These are phyloP conservation scores for Anticlea derivata DNA, from an alignment of 2,888 invertebrate species.

Conservation along the genomic window DNA sequence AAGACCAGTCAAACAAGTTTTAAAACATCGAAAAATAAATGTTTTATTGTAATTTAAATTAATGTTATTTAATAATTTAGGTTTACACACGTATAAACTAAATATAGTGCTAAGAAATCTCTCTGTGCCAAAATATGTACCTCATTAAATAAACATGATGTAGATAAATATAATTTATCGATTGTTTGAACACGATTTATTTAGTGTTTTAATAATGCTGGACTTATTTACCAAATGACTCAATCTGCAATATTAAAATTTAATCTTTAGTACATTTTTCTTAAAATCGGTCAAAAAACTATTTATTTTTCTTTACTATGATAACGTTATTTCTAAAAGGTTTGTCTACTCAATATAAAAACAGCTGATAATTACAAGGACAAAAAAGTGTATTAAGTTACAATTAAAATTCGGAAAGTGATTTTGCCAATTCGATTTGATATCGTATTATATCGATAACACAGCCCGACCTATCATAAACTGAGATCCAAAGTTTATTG, in stretches of 20 bases:
- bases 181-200: slow-evolving; percentile 67
- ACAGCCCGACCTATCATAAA: slow-evolving; percentile 14
- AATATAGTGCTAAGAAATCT: slow-evolving; percentile 82
- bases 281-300: too few species aligned
- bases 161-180: slow-evolving; percentile 75
- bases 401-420: background rate
- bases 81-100: slow-evolving; percentile 78
- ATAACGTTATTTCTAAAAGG: too few species aligned
- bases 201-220: slow-evolving; percentile 47
- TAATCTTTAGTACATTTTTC: too few species aligned
- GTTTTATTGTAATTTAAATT: slow-evolving; percentile 74
- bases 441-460: slow-evolving; percentile 9
- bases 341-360: too few species aligned
- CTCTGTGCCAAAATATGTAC: slow-evolving; percentile 93
- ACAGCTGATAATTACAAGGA: too few species aligned
- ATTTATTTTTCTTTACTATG: too few species aligned
- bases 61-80: slow-evolving; percentile 65
- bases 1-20: slow-evolving; percentile 83
- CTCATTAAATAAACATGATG: slow-evolving; percentile 85
- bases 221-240: slow-evolving; percentile 32
- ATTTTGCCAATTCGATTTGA: slow-evolving; percentile 13
- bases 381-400: too few species aligned
- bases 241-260: too few species aligned
- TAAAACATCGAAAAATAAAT: slow-evolving; percentile 81
- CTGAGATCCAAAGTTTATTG: slow-evolving; percentile 23